phyloP scores from a whole-genome alignment of 1,140 invertebrate genomes.

The Fopius arisanus region DNA sequence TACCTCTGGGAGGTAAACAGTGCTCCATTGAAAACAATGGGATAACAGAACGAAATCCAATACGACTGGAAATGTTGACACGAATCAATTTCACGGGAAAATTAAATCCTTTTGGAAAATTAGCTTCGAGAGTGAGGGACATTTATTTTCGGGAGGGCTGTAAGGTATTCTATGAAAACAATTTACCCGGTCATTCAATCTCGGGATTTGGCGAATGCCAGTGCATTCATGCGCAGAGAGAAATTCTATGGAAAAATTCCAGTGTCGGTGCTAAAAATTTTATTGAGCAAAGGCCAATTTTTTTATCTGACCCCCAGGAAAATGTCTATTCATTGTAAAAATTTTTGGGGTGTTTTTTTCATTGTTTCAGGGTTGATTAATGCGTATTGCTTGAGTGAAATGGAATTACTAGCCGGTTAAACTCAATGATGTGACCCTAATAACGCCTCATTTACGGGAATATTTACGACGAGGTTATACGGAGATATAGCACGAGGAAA shows the following conservation, averaged over 20 bases:
- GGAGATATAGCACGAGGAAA: conserved; percentile 23
- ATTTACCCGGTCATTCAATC: neutral
- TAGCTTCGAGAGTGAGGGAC: neutral
- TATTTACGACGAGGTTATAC: conserved; percentile 9
- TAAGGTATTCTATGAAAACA: neutral
- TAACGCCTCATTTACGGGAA: neutral
- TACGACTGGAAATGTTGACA: neutral
- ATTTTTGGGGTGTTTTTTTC: too few relatives aligned
- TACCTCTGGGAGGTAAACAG: neutral
- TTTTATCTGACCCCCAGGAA: neutral
- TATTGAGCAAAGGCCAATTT: too few relatives aligned
- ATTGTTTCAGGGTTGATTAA: neutral
- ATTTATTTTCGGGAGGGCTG: neutral
- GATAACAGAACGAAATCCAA: neutral
- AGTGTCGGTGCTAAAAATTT: too few relatives aligned
- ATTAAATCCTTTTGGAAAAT: neutral
- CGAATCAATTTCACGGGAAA: neutral
- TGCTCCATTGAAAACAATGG: neutral
- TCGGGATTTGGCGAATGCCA: neutral
- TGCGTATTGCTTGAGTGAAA: neutral
- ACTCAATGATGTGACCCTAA: neutral
- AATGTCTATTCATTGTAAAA: neutral
- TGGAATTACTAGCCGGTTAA: neutral
- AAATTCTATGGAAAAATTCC: too few relatives aligned
- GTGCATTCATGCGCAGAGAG: too few relatives aligned